These are phyloP conservation scores for Alexandromys oeconomus DNA, from an alignment of 2,797 vertebrate species.

Conservation along the genomic window DNA sequence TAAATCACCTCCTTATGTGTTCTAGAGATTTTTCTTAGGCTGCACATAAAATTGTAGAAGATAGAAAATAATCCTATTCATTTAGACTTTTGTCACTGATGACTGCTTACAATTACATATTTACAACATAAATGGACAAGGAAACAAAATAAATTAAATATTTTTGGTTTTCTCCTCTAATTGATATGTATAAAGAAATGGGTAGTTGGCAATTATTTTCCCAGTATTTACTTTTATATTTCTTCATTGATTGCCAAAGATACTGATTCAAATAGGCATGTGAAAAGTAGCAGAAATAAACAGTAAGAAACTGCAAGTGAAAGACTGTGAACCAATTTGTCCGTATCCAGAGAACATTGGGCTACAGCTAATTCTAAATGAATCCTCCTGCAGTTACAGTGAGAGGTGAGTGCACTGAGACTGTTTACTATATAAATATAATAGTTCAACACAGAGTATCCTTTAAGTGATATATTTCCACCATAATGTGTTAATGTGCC, in stretches of 20 bases:
- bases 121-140: conserved; percentile 77
- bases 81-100: conserved; percentile 90
- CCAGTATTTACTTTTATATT: conserved; percentile 86
- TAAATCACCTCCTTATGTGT: background rate
- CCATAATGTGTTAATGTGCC: conserved; percentile 63
- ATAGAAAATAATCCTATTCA: conserved; percentile 92
- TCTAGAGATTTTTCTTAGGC: conserved; percentile 91
- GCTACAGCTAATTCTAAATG: conserved; percentile 79
- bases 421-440: conserved; percentile 77
- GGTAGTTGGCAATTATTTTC: conserved; percentile 88
- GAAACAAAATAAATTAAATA: conserved; percentile 90
- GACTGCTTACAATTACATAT: conserved; percentile 93
- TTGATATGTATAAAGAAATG: conserved; percentile 92
- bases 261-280: conserved; percentile 90
- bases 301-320: conserved; percentile 90
- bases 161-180: conserved; percentile 89
- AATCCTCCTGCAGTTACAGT: conserved; percentile 83
- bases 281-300: conserved; percentile 89
- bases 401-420: conserved; percentile 79
- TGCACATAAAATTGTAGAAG: conserved; percentile 92
- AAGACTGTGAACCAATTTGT: conserved; percentile 92
- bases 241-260: conserved; percentile 91
- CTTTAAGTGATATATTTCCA: conserved; percentile 72
- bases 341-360: conserved; percentile 85
- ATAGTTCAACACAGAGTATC: conserved; percentile 76